Percentiles rank a stretch among this genome's conserved stretches.
These are phyloP conservation scores for Eupsilia transversa DNA, from an alignment of 2,888 invertebrate species.

Conservation along the genomic window DNA sequence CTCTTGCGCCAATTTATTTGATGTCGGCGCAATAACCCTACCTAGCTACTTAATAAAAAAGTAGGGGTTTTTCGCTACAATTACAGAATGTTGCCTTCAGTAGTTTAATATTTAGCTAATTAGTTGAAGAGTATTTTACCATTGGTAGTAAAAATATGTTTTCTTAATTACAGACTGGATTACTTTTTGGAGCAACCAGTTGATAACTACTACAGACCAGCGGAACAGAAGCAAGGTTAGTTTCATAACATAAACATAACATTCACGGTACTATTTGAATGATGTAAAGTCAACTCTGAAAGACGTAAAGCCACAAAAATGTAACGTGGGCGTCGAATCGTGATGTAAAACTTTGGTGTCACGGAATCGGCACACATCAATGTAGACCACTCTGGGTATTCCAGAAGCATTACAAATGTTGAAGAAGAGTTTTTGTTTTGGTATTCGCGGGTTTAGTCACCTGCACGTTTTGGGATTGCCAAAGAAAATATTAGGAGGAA, in stretches of 20 bases:
- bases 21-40: too few species aligned
- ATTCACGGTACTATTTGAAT: neutral
- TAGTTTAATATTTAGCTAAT: too few species aligned
- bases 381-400: neutral
- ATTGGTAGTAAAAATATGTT: neutral
- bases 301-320: neutral
- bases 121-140: neutral
- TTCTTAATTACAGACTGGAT: conserved; percentile 78
- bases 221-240: conserved; percentile 81
- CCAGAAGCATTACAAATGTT: neutral
- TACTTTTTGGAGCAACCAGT: conserved; percentile 81
- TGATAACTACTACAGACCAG: conserved; percentile 77
- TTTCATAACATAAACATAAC: neutral
- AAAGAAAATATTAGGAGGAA: conserved; percentile 7
- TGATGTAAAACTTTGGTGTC: neutral
- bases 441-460: neutral
- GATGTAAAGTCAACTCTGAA: neutral
- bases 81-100: too few species aligned
- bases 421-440: neutral
- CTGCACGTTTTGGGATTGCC: neutral
- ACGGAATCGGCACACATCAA: neutral
- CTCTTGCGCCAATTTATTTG: too few species aligned
- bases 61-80: too few species aligned
- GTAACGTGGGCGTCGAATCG: neutral
- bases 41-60: too few species aligned